Percentiles rank a stretch among this genome's conserved stretches.
Conservation (phyloP, 2,113 vertebrate species). For the Typhlomys cinereus region DNA sequence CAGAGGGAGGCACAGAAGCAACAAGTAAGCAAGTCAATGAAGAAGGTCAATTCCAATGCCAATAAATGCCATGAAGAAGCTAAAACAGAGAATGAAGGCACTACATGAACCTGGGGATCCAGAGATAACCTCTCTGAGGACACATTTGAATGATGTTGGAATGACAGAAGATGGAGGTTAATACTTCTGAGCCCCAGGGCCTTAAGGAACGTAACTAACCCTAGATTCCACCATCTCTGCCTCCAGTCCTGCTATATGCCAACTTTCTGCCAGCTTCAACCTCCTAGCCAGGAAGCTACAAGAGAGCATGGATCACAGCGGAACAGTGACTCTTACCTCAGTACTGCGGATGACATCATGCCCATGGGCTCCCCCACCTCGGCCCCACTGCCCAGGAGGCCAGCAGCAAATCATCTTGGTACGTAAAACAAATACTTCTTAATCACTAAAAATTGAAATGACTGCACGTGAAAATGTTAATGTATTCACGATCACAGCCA, state of each 20-base stretch:
- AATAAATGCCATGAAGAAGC: background rate
- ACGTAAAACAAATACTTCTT: slow-evolving; percentile 83
- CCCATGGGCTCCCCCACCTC: background rate
- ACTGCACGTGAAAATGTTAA: slow-evolving; percentile 84
- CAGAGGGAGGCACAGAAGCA: background rate
- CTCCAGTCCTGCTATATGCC: background rate
- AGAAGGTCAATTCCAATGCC: background rate
- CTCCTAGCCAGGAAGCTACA: background rate
- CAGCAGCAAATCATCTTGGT: slow-evolving; percentile 67
- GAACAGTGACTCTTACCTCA: background rate
- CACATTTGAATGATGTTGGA: background rate
- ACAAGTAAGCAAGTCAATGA: background rate
- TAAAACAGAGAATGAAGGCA: background rate
- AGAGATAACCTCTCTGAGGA: background rate
- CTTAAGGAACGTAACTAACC: background rate
- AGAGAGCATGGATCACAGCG: background rate
- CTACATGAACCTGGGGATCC: background rate
- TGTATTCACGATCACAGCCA: slow-evolving; percentile 81
- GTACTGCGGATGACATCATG: slow-evolving; percentile 28
- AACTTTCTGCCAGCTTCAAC: background rate
- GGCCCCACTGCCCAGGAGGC: background rate
- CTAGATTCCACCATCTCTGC: no score
- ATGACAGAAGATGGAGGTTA: background rate
- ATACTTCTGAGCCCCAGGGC: background rate
- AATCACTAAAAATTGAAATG: slow-evolving; percentile 83